Evolutionary conservation across 1,140 invertebrate genomes (phyloP).

Genomic region (Ruditapes philippinarum): DNA sequence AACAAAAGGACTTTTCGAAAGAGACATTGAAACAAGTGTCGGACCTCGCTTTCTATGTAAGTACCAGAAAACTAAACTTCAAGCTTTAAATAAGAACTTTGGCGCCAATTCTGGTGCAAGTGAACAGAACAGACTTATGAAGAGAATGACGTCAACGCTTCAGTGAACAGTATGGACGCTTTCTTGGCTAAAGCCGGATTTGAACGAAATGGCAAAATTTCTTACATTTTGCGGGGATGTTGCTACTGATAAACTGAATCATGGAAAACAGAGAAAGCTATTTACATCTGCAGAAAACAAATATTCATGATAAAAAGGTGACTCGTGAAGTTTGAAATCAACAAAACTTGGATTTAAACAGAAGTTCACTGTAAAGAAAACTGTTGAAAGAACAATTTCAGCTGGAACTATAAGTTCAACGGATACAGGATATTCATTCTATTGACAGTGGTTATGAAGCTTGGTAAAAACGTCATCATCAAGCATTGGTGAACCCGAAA

Average conservation of each 20-base stretch:
- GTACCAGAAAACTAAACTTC: conserved; percentile 54
- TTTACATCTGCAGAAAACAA: background rate
- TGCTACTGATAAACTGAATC: conserved; percentile 14
- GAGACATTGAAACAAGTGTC: conserved; percentile 56
- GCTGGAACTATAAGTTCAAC: conserved; percentile 42
- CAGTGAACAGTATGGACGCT: conserved; percentile 58
- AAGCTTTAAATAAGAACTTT: background rate
- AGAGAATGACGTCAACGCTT: conserved; percentile 24
- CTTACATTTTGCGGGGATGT: conserved; percentile 44
- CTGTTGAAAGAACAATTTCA: background rate
- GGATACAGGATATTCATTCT: conserved; percentile 57
- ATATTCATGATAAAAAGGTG: background rate
- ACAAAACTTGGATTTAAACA: conserved; percentile 43
- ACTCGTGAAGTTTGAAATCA: background rate
- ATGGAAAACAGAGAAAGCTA: background rate
- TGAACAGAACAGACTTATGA: conserved; percentile 17
- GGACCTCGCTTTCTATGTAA: conserved; percentile 51
- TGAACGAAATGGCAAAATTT: conserved; percentile 55
- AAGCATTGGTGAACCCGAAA: background rate
- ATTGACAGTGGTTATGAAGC: background rate
- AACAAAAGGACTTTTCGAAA: background rate
- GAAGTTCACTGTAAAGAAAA: conserved; percentile 23
- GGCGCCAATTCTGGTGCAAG: background rate
- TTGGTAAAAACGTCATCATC: background rate
- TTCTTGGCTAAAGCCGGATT: conserved; percentile 51